These are phyloP conservation scores for Indicator indicator DNA, from an alignment of 2,113 vertebrate genomes.

Conservation along the genomic window DNA sequence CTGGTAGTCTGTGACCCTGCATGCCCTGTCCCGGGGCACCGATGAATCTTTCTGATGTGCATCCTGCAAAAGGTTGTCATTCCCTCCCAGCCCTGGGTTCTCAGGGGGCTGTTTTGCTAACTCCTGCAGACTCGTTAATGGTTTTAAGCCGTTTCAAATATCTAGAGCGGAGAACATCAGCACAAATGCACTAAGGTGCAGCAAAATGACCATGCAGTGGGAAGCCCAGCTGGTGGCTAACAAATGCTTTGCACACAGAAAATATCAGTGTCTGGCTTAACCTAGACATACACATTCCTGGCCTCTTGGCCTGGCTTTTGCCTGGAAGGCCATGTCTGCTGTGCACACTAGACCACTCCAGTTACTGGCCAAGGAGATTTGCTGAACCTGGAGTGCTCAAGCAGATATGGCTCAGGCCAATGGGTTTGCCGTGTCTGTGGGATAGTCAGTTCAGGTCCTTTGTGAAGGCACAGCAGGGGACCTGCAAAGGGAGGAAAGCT, in stretches of 20 bases:
- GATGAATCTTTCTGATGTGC: neutral
- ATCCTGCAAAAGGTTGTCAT: neutral
- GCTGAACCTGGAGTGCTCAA: neutral
- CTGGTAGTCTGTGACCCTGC: neutral
- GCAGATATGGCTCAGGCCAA: neutral
- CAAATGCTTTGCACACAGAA: neutral
- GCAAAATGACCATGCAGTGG: rapidly evolving
- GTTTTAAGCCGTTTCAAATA: neutral
- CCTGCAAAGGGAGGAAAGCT: neutral
- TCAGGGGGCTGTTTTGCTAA: neutral
- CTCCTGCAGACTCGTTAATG: neutral
- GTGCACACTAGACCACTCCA: neutral
- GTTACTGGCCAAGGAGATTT: rapidly evolving
- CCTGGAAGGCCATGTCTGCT: neutral
- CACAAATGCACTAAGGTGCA: neutral
- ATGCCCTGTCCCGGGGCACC: rapidly evolving
- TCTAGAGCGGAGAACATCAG: neutral
- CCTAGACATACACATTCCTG: neutral
- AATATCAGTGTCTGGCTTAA: neutral
- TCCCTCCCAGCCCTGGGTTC: neutral
- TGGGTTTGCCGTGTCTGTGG: neutral
- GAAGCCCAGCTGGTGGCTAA: neutral
- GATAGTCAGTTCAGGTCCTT: neutral
- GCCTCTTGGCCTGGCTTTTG: neutral
- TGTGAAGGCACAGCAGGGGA: neutral